Evolutionary conservation across 2,113 vertebrate genomes (phyloP).

Genomic region (Guaruba guarouba): DNA sequence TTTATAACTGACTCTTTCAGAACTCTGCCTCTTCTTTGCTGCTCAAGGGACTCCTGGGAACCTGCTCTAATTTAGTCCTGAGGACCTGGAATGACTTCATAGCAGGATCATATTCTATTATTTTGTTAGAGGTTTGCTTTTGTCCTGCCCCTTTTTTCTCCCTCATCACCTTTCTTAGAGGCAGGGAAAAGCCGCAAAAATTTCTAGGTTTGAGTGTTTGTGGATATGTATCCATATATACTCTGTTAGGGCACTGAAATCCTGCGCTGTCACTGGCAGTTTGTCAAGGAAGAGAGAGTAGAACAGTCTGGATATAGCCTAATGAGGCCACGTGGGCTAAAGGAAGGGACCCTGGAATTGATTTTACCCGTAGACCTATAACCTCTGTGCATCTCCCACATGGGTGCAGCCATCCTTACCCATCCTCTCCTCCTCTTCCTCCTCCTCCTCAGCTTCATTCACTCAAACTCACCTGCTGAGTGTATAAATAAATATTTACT

Average conservation of each 20-base stretch:
- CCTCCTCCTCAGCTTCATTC: not conserved
- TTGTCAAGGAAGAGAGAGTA: not conserved
- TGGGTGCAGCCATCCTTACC: not conserved
- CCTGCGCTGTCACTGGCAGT: not conserved
- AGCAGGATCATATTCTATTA: not conserved
- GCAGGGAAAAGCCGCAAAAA: not conserved
- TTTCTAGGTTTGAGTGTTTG: not conserved
- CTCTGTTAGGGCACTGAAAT: not conserved
- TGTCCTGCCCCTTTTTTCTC: not conserved
- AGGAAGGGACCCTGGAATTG: not conserved
- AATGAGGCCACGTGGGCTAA: not conserved
- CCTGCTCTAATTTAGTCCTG: not conserved
- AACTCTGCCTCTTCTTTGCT: slow-evolving; percentile 10
- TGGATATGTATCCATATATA: not conserved
- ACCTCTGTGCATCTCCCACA: not conserved
- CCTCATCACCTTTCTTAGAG: not conserved
- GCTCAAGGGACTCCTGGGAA: slow-evolving; percentile 1
- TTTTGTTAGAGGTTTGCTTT: not conserved
- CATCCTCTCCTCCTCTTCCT: not conserved
- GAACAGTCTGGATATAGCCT: not conserved
- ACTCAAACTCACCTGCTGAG: not conserved
- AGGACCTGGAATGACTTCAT: not conserved
- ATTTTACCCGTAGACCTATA: not conserved
- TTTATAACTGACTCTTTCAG: not conserved
- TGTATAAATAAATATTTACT: accelerated